phyloP scores from a whole-genome alignment of 2,888 invertebrate species.

The Apocheima hispidaria region DNA sequence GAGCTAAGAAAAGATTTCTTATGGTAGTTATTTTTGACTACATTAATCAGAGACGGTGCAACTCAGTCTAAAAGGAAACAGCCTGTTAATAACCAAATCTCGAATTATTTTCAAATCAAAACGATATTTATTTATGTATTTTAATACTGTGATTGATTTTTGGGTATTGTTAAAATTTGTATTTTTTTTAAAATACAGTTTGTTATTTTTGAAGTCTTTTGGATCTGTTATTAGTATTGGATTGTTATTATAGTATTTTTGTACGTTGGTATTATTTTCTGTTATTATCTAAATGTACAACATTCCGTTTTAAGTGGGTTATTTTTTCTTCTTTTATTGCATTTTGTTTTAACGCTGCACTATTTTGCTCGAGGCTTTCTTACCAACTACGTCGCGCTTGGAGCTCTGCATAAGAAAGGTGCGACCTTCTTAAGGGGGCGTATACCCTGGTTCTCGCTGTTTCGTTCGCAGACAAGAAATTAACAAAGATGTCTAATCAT shows the following conservation, averaged over 20 bases:
- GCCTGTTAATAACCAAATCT: neutral
- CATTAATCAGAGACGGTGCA: neutral
- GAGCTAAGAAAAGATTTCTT: neutral
- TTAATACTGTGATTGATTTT: conserved; percentile 18
- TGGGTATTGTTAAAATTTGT: neutral
- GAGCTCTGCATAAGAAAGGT: no score
- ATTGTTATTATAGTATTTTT: conserved; percentile 12
- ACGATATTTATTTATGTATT: conserved; percentile 10
- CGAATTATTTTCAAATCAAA: neutral
- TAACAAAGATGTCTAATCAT: no score
- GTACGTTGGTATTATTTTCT: conserved; percentile 13
- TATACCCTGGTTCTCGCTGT: no score
- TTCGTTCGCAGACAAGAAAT: no score
- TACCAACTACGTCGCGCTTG: no score
- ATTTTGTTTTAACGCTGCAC: neutral
- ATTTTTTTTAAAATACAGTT: neutral
- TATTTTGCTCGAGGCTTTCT: no score
- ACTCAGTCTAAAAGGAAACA: no score
- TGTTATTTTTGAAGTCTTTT: conserved; percentile 20
- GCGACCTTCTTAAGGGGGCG: no score
- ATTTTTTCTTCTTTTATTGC: neutral
- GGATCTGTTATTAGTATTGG: conserved; percentile 24
- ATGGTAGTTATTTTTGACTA: neutral
- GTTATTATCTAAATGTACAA: conserved; percentile 14
- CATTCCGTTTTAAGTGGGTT: conserved; percentile 37